Evolutionary conservation across 2,113 vertebrate species (phyloP).

Genomic region (Pachyramphus minor): DNA sequence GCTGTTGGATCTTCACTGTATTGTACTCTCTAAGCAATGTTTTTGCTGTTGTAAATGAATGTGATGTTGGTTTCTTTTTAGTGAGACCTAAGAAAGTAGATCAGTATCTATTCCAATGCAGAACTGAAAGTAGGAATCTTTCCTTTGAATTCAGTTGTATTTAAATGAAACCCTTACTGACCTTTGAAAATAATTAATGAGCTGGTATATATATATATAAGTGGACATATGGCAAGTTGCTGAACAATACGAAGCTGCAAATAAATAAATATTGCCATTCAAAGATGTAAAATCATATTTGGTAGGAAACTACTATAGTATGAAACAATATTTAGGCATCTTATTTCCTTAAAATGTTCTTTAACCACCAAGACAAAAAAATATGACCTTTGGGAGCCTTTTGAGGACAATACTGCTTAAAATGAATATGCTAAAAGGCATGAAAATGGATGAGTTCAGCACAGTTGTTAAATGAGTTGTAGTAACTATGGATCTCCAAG

Average conservation of each 20-base stretch:
- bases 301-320: neutral
- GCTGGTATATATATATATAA: neutral
- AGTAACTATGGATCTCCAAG: neutral
- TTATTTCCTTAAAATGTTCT: neutral
- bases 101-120: neutral
- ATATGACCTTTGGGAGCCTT: neutral
- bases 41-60: neutral
- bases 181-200: neutral
- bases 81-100: neutral
- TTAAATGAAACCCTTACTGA: neutral
- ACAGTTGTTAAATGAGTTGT: neutral
- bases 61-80: neutral
- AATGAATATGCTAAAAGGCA: neutral
- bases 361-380: neutral
- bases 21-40: fast-evolving
- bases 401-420: neutral
- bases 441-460: neutral
- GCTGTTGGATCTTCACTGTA: neutral
- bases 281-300: neutral
- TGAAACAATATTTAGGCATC: neutral
- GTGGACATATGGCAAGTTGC: neutral
- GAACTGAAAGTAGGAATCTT: neutral
- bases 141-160: neutral
- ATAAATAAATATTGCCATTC: neutral
- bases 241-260: neutral